Percentiles rank a stretch among this genome's conserved stretches.
phyloP scores from a whole-genome alignment of 2,797 vertebrate genomes.

The Micrastur ruficollis region DNA sequence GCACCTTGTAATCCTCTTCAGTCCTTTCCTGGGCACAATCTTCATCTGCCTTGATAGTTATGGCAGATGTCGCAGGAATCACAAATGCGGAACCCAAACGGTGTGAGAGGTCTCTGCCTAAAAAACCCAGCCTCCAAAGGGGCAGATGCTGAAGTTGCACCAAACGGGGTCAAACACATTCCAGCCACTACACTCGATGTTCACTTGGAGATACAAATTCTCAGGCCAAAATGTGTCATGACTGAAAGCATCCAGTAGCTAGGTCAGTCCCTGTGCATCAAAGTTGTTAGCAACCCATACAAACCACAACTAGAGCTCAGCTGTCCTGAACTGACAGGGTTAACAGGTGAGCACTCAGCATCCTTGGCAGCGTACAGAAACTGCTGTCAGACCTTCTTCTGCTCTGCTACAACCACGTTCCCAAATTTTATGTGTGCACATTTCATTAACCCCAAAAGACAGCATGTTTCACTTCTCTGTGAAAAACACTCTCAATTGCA shows the following conservation, averaged over 20 bases:
- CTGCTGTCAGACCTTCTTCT: neutral
- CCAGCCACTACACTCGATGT: neutral
- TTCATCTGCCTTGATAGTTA: neutral
- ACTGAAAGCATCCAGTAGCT: neutral
- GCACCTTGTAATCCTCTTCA: neutral
- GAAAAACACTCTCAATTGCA: neutral
- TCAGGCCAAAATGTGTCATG: neutral
- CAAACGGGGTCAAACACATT: neutral
- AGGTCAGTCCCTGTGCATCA: neutral
- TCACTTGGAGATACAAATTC: neutral
- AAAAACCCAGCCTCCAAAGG: neutral
- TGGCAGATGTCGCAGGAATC: neutral
- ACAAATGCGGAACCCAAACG: neutral
- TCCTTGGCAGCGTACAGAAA: neutral
- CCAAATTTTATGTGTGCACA: neutral
- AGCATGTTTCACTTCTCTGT: neutral
- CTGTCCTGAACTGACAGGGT: neutral
- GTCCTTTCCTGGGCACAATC: neutral
- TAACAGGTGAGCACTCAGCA: neutral
- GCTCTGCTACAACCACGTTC: neutral
- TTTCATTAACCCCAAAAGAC: neutral
- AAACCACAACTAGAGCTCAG: neutral
- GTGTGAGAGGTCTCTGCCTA: neutral
- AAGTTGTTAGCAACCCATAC: neutral
- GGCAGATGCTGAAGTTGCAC: neutral